Conservation (phyloP, 1,140 invertebrate genomes). For the Halesus radiatus region DNA sequence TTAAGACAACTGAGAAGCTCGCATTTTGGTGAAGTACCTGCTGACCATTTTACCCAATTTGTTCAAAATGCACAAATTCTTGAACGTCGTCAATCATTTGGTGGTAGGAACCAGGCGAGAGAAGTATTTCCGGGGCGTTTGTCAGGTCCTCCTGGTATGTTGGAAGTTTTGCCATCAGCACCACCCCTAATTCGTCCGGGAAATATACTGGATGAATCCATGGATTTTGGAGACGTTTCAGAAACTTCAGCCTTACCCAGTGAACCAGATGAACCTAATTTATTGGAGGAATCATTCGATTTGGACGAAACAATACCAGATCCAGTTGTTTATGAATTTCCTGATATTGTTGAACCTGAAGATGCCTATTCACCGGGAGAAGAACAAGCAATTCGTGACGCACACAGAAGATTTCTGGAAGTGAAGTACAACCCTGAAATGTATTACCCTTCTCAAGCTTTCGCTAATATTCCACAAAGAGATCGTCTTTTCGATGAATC, state of each 20-base stretch:
- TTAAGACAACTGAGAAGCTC: conserved; percentile 15
- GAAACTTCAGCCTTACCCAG: not conserved
- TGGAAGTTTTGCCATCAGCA: not conserved
- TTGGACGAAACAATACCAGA: conserved; percentile 8
- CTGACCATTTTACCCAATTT: not conserved
- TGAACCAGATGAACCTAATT: not conserved
- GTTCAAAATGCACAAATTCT: not conserved
- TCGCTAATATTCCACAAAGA: not conserved
- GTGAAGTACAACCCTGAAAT: conserved; percentile 22
- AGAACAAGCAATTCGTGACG: conserved; percentile 21
- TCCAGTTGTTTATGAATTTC: conserved; percentile 8
- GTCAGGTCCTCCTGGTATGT: conserved; percentile 7
- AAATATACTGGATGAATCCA: not conserved
- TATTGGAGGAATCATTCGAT: conserved; percentile 15
- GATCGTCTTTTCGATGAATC: not conserved
- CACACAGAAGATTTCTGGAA: conserved; percentile 19
- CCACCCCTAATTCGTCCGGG: not conserved
- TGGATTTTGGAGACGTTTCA: conserved; percentile 23
- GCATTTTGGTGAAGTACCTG: not conserved
- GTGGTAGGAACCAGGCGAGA: not conserved
- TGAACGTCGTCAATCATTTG: not conserved
- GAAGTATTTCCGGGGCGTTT: not conserved
- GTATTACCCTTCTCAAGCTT: conserved; percentile 17
- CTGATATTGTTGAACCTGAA: conserved; percentile 2
- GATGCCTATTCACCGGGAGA: conserved; percentile 1